Percentiles rank a stretch among this genome's conserved stretches.
phyloP scores from a whole-genome alignment of 2,888 invertebrate species.

The Autographa pulchrina region DNA sequence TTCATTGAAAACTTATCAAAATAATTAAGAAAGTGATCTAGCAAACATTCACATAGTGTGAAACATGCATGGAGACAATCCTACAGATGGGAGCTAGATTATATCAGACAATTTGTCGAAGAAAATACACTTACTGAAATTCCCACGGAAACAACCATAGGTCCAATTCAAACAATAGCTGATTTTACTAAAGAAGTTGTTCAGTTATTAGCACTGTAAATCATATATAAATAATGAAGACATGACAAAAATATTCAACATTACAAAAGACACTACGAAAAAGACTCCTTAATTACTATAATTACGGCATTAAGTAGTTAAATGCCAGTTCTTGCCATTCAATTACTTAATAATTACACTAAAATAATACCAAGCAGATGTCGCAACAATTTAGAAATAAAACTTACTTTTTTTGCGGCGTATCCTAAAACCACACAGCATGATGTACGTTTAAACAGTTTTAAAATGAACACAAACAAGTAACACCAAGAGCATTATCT shows the following conservation, averaged over 20 bases:
- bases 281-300: constrained; percentile 37
- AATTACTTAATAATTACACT: constrained; percentile 43
- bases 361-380: constrained; percentile 13
- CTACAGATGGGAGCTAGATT: constrained; percentile 42
- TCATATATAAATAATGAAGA: constrained; percentile 60
- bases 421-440: constrained; percentile 77
- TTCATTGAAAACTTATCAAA: constrained; percentile 44
- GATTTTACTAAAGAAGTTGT: constrained; percentile 33
- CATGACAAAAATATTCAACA: constrained; percentile 57
- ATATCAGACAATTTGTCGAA: constrained; percentile 52
- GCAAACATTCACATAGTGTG: constrained; percentile 33
- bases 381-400: constrained; percentile 10
- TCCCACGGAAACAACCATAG: constrained; percentile 52
- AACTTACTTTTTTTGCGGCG: constrained; percentile 75
- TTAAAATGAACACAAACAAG: constrained; percentile 72
- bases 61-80: constrained; percentile 45
- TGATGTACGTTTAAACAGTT: constrained; percentile 58
- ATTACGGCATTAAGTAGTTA: constrained; percentile 32
- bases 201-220: constrained; percentile 29
- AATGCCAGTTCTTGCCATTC: constrained; percentile 29
- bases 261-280: constrained; percentile 60
- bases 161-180: constrained; percentile 35
- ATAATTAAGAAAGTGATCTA: constrained; percentile 53
- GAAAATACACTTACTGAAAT: constrained; percentile 42
- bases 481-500: constrained; percentile 78